phyloP scores from a whole-genome alignment of 2,797 vertebrate species.

The Arrhamphus sclerolepis region DNA sequence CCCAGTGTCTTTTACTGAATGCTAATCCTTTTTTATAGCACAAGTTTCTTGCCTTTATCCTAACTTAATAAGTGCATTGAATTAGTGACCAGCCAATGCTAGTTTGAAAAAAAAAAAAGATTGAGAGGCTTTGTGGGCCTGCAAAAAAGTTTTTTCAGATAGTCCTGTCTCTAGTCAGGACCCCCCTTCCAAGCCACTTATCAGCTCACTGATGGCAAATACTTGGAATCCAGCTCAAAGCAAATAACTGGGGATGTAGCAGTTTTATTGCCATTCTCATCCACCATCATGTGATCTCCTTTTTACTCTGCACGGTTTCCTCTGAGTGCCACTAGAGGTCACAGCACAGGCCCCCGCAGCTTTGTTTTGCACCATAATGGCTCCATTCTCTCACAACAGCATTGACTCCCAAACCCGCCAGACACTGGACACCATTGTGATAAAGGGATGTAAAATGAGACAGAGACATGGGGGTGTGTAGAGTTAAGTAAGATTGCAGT shows the following conservation, averaged over 20 bases:
- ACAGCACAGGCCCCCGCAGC: conserved; percentile 74
- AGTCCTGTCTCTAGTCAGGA: background rate
- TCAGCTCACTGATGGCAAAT: conserved; percentile 34
- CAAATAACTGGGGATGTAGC: conserved; percentile 48
- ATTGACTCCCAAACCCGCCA: conserved; percentile 54
- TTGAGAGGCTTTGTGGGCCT: background rate
- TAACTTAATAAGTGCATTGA: conserved; percentile 37
- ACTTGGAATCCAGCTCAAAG: conserved; percentile 55
- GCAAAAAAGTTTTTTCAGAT: background rate
- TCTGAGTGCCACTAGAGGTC: conserved; percentile 76
- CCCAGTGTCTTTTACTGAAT: too few species aligned
- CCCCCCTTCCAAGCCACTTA: conserved; percentile 13
- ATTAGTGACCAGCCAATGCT: conserved; percentile 51
- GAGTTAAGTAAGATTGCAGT: conserved; percentile 26
- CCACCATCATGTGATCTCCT: conserved; percentile 51
- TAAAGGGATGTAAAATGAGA: conserved; percentile 43
- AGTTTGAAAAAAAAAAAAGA: background rate
- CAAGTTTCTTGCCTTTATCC: too few species aligned
- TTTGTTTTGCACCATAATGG: conserved; percentile 81
- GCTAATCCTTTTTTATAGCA: too few species aligned
- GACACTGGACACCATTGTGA: conserved; percentile 74
- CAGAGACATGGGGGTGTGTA: conserved; percentile 26
- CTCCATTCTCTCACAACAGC: conserved; percentile 74
- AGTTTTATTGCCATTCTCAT: conserved; percentile 54
- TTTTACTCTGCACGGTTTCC: conserved; percentile 60